Percentiles rank a stretch among this genome's conserved stretches.
These are phyloP conservation scores for Aquatica leii DNA, from an alignment of 2,888 invertebrate genomes.

Conservation along the genomic window DNA sequence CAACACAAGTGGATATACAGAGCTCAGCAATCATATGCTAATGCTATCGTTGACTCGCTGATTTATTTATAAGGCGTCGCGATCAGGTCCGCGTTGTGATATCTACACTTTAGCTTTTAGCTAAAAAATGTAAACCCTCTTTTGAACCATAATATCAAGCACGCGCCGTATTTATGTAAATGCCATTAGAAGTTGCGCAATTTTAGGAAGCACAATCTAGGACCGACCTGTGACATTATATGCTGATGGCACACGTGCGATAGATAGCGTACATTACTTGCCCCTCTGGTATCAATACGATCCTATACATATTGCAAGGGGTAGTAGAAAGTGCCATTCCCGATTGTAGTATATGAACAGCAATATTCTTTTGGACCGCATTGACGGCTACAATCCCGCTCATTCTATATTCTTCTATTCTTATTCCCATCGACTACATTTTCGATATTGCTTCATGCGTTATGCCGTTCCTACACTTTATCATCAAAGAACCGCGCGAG, in stretches of 20 bases:
- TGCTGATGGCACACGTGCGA: slow-evolving; percentile 42
- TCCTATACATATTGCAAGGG: slow-evolving; percentile 21
- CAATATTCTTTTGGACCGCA: not conserved
- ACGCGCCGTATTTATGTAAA: slow-evolving; percentile 45
- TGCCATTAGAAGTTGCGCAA: slow-evolving; percentile 44
- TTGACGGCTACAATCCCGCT: slow-evolving; percentile 30
- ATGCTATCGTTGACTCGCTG: slow-evolving; percentile 49
- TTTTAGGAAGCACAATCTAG: slow-evolving; percentile 36
- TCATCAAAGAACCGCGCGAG: slow-evolving; percentile 50
- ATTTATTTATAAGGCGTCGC: slow-evolving; percentile 53
- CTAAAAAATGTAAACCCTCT: not conserved
- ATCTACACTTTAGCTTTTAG: slow-evolving; percentile 18
- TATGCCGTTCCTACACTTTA: slow-evolving; percentile 52
- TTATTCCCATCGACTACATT: slow-evolving; percentile 54
- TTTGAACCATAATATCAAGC: slow-evolving; percentile 33
- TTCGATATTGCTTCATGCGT: slow-evolving; percentile 53
- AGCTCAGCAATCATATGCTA: slow-evolving; percentile 57
- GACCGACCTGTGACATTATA: slow-evolving; percentile 28
- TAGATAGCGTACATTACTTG: slow-evolving; percentile 38
- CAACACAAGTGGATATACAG: slow-evolving; percentile 54
- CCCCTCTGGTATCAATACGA: slow-evolving; percentile 26
- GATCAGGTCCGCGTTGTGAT: slow-evolving; percentile 23
- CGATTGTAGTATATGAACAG: not conserved
- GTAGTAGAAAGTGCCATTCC: not conserved
- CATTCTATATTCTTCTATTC: slow-evolving; percentile 52